A percentile compares a stretch with the other conserved stretches of the same genome.
phyloP scores from a whole-genome alignment of 1,140 invertebrate genomes.

The Sarcophaga peregrina region DNA sequence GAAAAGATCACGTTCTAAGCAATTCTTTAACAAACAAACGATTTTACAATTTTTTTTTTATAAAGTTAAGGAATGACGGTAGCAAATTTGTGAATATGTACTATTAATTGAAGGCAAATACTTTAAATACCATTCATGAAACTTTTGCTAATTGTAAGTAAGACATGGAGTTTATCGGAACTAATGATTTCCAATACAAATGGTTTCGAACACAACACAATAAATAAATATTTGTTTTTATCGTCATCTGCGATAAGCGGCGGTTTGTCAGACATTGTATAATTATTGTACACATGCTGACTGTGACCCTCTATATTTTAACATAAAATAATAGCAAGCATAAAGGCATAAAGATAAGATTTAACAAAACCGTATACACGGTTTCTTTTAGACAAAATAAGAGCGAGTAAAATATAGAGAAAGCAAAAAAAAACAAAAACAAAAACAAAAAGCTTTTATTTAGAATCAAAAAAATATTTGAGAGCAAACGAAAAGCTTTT shows the following conservation, averaged over 20 bases:
- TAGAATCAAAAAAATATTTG: not conserved
- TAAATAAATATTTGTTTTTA: not conserved
- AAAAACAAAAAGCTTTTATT: not conserved
- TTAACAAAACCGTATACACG: too few species aligned
- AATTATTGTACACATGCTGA: not conserved
- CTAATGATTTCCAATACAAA: too few species aligned
- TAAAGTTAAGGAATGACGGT: too few species aligned
- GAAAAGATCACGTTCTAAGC: too few species aligned
- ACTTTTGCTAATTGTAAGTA: too few species aligned
- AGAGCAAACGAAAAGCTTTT: constrained; percentile 5
- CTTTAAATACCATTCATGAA: too few species aligned
- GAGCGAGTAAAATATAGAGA: not conserved
- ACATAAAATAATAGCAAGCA: not conserved
- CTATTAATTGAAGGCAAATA: too few species aligned
- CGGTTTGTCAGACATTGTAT: not conserved
- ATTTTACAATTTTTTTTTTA: too few species aligned
- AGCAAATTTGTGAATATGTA: too few species aligned
- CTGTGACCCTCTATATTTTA: not conserved
- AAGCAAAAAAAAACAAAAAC: not conserved
- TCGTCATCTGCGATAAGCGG: constrained; percentile 1
- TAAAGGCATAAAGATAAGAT: constrained; percentile 4
- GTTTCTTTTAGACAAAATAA: too few species aligned
- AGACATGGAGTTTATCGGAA: too few species aligned
- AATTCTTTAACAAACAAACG: too few species aligned
- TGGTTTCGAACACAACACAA: not conserved